phyloP scores from a whole-genome alignment of 2,797 vertebrate genomes.

The Enteromius fasciolatus region DNA sequence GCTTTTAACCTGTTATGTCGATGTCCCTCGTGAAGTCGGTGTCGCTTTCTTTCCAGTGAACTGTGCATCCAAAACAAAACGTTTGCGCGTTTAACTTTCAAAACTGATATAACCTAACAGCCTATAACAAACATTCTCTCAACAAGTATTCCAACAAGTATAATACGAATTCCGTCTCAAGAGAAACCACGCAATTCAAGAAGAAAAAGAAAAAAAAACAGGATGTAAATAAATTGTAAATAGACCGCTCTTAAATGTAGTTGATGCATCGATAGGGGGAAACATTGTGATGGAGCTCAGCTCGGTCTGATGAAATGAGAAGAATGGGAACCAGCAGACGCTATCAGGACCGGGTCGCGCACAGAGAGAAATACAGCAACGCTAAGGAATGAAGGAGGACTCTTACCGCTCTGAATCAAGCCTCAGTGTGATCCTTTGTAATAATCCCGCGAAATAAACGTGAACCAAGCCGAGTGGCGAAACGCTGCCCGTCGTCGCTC shows the following conservation, averaged over 20 bases:
- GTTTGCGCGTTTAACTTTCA: neutral
- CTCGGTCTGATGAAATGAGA: slow-evolving; percentile 40
- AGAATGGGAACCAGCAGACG: slow-evolving; percentile 30
- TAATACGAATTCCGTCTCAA: neutral
- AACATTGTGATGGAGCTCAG: slow-evolving; percentile 40
- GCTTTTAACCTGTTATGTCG: neutral
- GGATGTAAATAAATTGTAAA: neutral
- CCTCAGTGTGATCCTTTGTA: slow-evolving; percentile 12
- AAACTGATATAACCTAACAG: slow-evolving; percentile 29
- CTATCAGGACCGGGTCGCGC: slow-evolving; percentile 32
- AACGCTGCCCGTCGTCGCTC: slow-evolving; percentile 46
- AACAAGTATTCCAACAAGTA: slow-evolving; percentile 46
- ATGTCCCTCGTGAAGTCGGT: neutral
- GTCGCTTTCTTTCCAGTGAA: neutral
- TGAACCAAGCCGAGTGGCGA: slow-evolving; percentile 28
- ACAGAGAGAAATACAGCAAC: slow-evolving; percentile 9
- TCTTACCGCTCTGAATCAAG: slow-evolving; percentile 55
- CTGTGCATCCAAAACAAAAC: slow-evolving; percentile 7
- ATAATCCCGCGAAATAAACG: slow-evolving; percentile 51
- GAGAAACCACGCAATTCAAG: neutral
- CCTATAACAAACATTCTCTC: slow-evolving; percentile 18
- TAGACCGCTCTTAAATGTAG: neutral
- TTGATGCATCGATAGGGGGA: slow-evolving; percentile 18
- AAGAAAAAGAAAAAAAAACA: neutral
- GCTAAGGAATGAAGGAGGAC: slow-evolving; percentile 5